These are phyloP conservation scores for Brachypteracias leptosomus DNA, from an alignment of 2,113 vertebrate species.

Conservation along the genomic window DNA sequence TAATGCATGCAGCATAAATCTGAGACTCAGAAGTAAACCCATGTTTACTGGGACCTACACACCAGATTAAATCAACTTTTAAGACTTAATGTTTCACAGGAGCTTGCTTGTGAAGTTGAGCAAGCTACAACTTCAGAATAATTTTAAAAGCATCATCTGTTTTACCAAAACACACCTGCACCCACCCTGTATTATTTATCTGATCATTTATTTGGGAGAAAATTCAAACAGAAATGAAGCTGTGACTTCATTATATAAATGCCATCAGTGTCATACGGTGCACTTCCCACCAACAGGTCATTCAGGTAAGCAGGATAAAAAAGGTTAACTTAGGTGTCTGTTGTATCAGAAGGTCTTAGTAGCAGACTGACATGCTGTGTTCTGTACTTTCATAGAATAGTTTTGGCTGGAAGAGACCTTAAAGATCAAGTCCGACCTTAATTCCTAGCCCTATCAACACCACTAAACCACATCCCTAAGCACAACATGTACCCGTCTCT, in stretches of 20 bases:
- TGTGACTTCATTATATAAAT: not conserved
- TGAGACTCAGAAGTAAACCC: not conserved
- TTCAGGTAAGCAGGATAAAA: not conserved
- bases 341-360: not conserved
- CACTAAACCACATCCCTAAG: no score
- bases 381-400: no score
- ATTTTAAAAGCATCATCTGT: not conserved
- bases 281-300: not conserved
- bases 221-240: not conserved
- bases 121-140: not conserved
- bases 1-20: not conserved
- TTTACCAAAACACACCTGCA: not conserved
- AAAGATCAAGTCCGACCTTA: no score
- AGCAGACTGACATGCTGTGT: not conserved
- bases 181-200: not conserved
- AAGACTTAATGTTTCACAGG: not conserved
- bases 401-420: no score
- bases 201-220: not conserved
- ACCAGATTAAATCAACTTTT: not conserved
- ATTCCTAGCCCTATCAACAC: no score
- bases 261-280: rapidly evolving
- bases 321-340: not conserved
- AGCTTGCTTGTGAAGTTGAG: not conserved
- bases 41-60: not conserved
- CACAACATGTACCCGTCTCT: no score